Conservation (phyloP, 2,888 invertebrate genomes). For the Mechanitis messenoides region DNA sequence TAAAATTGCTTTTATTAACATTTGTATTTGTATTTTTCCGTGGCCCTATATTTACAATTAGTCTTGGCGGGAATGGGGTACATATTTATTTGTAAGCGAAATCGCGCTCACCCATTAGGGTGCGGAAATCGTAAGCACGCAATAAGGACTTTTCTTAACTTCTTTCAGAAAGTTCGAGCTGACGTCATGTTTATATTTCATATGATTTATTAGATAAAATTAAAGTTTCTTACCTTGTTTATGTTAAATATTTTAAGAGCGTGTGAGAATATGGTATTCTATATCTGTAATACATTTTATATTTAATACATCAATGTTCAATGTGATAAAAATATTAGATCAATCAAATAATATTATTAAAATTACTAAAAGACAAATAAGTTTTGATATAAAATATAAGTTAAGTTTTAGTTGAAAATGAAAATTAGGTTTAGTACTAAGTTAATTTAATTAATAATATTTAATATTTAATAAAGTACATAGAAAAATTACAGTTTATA, state of each 20-base stretch:
- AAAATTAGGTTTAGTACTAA: no score
- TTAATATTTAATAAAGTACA: no score
- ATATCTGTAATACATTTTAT: no score
- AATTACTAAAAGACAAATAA: no score
- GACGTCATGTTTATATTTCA: conserved; percentile 48
- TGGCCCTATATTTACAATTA: conserved; percentile 52
- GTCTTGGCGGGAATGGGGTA: conserved; percentile 52
- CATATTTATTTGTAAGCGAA: conserved; percentile 72
- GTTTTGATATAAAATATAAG: no score
- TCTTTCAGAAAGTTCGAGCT: conserved; percentile 41
- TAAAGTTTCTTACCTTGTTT: conserved; percentile 2
- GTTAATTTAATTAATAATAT: no score
- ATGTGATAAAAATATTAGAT: no score
- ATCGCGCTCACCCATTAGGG: conserved; percentile 63
- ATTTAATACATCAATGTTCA: no score
- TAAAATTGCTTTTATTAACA: not conserved
- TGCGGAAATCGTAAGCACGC: conserved; percentile 59
- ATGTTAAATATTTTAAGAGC: no score
- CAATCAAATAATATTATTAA: no score
- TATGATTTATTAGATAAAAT: conserved; percentile 38
- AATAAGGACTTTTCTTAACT: conserved; percentile 59
- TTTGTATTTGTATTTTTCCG: not conserved
- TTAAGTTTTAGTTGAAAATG: no score
- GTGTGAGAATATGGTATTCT: no score
- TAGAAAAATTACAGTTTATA: not conserved